These are phyloP conservation scores for Cephus sareptanus DNA, from an alignment of 2,888 invertebrate species.

Conservation along the genomic window DNA sequence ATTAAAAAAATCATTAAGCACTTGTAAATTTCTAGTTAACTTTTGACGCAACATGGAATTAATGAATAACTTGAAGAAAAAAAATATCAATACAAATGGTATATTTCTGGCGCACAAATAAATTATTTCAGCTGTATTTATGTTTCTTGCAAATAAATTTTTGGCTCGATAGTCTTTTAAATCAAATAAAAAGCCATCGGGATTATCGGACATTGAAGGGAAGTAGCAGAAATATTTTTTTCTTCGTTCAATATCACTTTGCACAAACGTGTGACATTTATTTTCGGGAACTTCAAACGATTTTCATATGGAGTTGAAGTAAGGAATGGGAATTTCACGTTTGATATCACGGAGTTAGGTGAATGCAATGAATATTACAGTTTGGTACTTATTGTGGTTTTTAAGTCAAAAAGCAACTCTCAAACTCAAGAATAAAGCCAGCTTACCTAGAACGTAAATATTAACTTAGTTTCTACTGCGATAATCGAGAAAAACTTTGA, in stretches of 20 bases:
- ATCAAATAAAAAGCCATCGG: too few relatives aligned
- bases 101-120: too few relatives aligned
- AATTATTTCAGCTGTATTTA: too few relatives aligned
- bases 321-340: background rate
- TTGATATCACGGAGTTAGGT: background rate
- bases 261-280: background rate
- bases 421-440: background rate
- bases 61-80: background rate
- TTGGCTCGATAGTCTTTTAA: too few relatives aligned
- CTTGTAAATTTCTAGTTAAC: background rate
- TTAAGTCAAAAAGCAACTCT: background rate
- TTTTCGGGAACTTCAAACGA: background rate
- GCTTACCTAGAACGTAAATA: background rate
- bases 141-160: too few relatives aligned
- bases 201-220: too few relatives aligned
- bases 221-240: too few relatives aligned
- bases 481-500: conserved; percentile 14
- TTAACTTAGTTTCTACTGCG: conserved; percentile 12
- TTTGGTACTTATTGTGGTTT: background rate
- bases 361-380: background rate
- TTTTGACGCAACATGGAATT: background rate
- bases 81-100: too few relatives aligned
- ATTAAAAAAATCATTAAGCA: background rate
- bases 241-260: background rate
- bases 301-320: background rate